A percentile compares a stretch with the other conserved stretches of the same genome.
These are phyloP conservation scores for Hephaestus fuliginosus DNA, from an alignment of 2,797 vertebrate species.

Conservation along the genomic window DNA sequence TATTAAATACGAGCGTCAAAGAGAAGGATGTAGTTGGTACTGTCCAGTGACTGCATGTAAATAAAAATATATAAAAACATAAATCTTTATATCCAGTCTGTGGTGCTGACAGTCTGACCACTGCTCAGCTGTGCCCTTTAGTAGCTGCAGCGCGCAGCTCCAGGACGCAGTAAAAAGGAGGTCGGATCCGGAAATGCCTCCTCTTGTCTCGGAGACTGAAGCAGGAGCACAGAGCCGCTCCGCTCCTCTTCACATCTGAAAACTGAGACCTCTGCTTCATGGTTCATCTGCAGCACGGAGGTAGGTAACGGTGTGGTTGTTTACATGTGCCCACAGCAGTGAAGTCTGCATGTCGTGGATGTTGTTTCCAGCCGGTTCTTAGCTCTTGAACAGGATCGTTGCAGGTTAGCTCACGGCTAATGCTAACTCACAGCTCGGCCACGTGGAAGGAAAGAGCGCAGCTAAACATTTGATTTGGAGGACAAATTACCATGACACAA, in stretches of 20 bases:
- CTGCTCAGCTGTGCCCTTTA: not conserved
- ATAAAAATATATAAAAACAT: too few relatives aligned
- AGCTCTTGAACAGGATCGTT: rapidly evolving
- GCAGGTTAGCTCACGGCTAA: slow-evolving; percentile 38
- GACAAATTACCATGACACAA: not conserved
- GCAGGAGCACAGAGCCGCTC: rapidly evolving
- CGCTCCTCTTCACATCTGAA: rapidly evolving
- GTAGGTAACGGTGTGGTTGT: not conserved
- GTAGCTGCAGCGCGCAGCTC: slow-evolving; percentile 56
- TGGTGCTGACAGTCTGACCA: not conserved
- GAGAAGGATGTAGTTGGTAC: not conserved
- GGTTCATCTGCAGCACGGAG: rapidly evolving
- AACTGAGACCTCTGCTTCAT: not conserved
- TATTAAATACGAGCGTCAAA: not conserved
- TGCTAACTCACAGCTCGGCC: slow-evolving; percentile 43
- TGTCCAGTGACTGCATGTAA: not conserved
- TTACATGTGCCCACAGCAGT: not conserved
- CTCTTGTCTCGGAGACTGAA: not conserved
- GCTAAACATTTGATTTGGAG: rapidly evolving
- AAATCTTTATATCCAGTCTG: too few relatives aligned
- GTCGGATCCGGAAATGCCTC: slow-evolving; percentile 51
- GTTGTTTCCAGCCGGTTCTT: not conserved
- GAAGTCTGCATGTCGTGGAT: rapidly evolving
- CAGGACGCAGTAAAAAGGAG: slow-evolving; percentile 27
- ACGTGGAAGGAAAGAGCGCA: slow-evolving; percentile 58